phyloP scores from a whole-genome alignment of 2,888 invertebrate species.

The Rhopalosiphum nymphaeae region DNA sequence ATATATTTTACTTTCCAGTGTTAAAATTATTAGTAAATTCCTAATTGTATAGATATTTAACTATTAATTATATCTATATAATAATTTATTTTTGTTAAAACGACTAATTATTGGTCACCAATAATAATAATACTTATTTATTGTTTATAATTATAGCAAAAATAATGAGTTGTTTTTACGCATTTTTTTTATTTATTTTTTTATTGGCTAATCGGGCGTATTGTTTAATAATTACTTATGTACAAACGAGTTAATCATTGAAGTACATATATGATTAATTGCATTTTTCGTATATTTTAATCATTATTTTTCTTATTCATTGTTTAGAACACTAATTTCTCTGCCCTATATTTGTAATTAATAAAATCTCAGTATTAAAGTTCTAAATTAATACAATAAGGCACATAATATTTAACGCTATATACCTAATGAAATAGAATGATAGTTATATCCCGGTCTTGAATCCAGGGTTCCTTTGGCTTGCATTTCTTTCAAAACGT shows the following conservation, averaged over 20 bases:
- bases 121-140: background rate
- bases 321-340: background rate
- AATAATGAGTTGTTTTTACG: background rate
- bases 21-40: background rate
- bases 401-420: background rate
- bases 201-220: background rate
- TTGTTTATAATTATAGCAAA: background rate
- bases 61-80: background rate
- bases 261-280: no score
- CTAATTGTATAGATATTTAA: background rate
- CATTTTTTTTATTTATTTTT: background rate
- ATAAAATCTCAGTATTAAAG: background rate
- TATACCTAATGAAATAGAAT: conserved; percentile 38
- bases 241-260: background rate
- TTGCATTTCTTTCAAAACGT: conserved; percentile 81
- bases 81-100: background rate
- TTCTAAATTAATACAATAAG: background rate
- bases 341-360: background rate
- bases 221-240: background rate
- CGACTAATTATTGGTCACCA: background rate
- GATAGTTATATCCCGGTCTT: conserved; percentile 75
- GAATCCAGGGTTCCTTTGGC: conserved; percentile 83
- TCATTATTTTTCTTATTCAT: background rate
- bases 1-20: background rate
- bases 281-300: no score